Evolutionary conservation across 2,888 invertebrate species (phyloP), one percentile per base, ranked within the genome.

Genomic region (Priocnemis perturbator): DNA sequence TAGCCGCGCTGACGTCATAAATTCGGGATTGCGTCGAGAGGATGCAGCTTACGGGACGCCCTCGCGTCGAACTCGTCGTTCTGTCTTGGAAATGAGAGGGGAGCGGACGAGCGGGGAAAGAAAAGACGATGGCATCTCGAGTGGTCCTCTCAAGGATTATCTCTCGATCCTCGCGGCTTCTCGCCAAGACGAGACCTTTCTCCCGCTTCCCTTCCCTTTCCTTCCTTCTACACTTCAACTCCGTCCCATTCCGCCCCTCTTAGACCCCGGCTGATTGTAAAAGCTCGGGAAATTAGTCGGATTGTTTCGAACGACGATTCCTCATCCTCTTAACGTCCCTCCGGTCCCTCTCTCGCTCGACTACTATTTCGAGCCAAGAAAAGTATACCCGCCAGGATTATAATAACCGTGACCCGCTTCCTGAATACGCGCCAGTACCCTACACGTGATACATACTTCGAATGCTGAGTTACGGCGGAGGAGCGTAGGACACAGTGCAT

Each of bases 271-370:
- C 70, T 61, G 79, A 78, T 79, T 75, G 69, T 76, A 64, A 74
- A 70, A 70, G 68, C 73, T 74, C 73, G 74, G 74, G 72, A 86
- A 85, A 85, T 86, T 83, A 82, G 82, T 81, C 74, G 81, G 81
- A 81, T 85, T 81, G 81, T 84, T 86, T 83, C 72, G 72, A 83
- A 83, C 78, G 74, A 68, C 68, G 71, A 73, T 77, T 77, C 37
- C 74, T 83, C 71, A 82, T 85, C 82, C 81, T 84, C 81, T 83
- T 83, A 82, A 14, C 53, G 59, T 37, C 37, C 37, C 37, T 37
- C 37, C 11, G 37, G 26, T 26, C 26, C 26, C 37, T 11, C 11
- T 37, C 11, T 37, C 37, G 11, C 26, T 26, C 5, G 37, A 37
- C 37, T 11, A 11, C 37, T 37, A 37, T 11, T 37, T 37, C 37